Conservation (phyloP, 2,113 vertebrate species). For the Dicaeum eximium region DNA sequence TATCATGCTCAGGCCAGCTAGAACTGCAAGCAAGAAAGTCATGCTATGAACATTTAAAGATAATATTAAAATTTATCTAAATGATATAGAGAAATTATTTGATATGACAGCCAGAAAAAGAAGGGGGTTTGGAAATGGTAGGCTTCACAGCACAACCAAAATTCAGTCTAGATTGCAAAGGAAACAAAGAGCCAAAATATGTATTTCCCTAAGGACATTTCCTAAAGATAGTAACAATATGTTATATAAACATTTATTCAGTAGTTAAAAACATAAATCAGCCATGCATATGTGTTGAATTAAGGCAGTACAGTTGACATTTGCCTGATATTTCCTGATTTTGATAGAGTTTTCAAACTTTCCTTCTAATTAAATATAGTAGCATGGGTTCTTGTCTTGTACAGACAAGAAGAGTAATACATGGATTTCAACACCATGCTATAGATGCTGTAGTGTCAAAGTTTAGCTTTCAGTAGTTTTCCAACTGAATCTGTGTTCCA, state of each 20-base stretch:
- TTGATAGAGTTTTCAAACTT: neutral
- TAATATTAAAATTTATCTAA: neutral
- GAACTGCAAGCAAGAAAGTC: neutral
- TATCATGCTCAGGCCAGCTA: neutral
- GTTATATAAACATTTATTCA: neutral
- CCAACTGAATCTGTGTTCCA: neutral
- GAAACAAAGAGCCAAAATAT: neutral
- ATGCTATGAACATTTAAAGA: neutral
- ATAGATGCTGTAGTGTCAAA: neutral
- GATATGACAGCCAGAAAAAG: neutral
- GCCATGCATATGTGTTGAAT: neutral
- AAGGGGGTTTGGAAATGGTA: neutral
- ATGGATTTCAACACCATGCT: neutral
- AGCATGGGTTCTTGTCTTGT: neutral
- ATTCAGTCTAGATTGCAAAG: neutral
- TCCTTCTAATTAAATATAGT: neutral
- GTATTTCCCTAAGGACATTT: neutral
- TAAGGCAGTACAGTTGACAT: neutral
- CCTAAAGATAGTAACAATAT: neutral
- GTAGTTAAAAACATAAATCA: neutral
- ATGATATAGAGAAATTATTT: neutral
- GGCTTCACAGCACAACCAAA: neutral
- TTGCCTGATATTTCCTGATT: slow-evolving; percentile 7
- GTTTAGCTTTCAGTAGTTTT: neutral
- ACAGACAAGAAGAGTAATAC: neutral